Conservation (phyloP, 2,113 vertebrate species). For the Diphyllodes magnificus region DNA sequence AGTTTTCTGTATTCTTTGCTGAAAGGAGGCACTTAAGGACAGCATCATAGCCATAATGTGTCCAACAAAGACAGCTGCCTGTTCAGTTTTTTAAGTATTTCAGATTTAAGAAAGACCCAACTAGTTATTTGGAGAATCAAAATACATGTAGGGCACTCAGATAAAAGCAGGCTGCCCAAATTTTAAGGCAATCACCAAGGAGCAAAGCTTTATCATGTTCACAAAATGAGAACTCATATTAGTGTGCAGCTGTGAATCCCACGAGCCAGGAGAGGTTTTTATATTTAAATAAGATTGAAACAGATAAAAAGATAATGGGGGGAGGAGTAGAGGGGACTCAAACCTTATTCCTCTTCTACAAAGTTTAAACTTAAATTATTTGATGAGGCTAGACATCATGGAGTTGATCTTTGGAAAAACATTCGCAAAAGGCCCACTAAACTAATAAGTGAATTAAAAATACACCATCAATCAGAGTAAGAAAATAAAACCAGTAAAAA, state of each 20-base stretch:
- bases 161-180: not conserved
- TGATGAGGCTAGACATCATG: not conserved
- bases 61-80: not conserved
- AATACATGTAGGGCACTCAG: not conserved
- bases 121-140: not conserved
- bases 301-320: not conserved
- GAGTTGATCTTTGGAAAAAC: not conserved
- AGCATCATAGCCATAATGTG: not conserved
- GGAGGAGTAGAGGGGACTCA: not conserved
- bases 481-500: not conserved
- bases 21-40: not conserved
- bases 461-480: not conserved
- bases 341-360: not conserved
- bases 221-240: not conserved
- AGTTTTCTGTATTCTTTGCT: not conserved
- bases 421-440: not conserved
- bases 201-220: not conserved
- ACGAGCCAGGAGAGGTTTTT: not conserved
- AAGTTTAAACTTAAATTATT: not conserved
- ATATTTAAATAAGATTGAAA: not conserved
- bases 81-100: not conserved
- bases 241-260: not conserved
- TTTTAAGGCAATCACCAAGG: not conserved
- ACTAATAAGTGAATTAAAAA: not conserved
- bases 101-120: not conserved